These are phyloP conservation scores for Nannospalax galili DNA, from an alignment of 2,113 vertebrate genomes.

Conservation along the genomic window DNA sequence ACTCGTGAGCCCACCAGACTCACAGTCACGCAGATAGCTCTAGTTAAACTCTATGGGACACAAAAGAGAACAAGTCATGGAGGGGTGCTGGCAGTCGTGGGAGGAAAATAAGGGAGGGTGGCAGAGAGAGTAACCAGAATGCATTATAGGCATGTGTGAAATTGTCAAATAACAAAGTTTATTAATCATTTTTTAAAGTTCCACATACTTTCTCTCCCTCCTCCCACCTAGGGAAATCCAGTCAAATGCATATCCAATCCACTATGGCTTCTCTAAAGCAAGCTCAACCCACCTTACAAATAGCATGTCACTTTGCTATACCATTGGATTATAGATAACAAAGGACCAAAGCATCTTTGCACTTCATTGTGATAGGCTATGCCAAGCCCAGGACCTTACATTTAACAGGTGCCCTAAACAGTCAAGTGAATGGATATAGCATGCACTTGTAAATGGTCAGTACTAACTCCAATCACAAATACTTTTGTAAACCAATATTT, in stretches of 20 bases:
- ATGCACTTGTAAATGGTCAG: neutral
- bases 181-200: neutral
- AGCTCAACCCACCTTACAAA: neutral
- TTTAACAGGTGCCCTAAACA: neutral
- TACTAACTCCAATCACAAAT: neutral
- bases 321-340: neutral
- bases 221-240: neutral
- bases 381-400: neutral
- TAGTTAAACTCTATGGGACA: neutral
- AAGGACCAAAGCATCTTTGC: neutral
- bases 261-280: neutral
- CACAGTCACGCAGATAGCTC: neutral
- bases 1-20: neutral
- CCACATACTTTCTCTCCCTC: neutral
- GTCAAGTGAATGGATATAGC: neutral
- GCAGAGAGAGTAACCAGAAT: neutral
- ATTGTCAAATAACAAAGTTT: neutral
- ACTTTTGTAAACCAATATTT: conserved; percentile 24
- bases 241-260: neutral
- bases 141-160: neutral
- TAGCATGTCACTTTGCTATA: neutral
- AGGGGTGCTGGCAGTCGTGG: too few species aligned
- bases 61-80: neutral
- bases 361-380: neutral
- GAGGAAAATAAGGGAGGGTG: neutral